These are phyloP conservation scores for Distichodus sexfasciatus DNA, from an alignment of 2,797 vertebrate genomes.

Conservation along the genomic window DNA sequence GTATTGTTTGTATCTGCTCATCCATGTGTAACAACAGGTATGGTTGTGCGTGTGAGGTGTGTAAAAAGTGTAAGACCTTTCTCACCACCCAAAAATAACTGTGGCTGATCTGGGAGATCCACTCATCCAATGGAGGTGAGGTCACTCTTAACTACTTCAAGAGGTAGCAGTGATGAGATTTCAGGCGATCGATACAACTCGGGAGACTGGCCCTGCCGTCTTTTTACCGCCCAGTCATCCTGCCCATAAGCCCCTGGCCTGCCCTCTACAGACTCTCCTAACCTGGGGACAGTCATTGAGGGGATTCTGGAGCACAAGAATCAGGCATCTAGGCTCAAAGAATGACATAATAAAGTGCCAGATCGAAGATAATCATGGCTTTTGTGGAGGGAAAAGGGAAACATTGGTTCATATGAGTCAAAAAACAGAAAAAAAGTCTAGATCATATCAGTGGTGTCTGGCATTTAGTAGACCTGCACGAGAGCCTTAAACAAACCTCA, in stretches of 20 bases:
- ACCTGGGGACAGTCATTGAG: slow-evolving; percentile 28
- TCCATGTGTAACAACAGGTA: neutral
- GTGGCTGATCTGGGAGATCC: slow-evolving; percentile 45
- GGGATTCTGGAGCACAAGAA: slow-evolving; percentile 28
- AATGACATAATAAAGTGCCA: neutral
- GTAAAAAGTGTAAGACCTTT: slow-evolving; percentile 11
- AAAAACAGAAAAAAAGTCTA: too few relatives aligned
- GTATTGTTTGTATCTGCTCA: slow-evolving; percentile 1
- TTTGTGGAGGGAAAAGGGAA: neutral
- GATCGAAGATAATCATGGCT: neutral
- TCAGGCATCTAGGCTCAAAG: neutral
- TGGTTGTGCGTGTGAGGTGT: neutral
- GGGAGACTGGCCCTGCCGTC: neutral
- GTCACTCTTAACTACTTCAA: slow-evolving; percentile 51
- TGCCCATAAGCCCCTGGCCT: too few relatives aligned
- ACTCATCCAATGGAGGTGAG: slow-evolving; percentile 47
- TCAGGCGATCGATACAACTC: slow-evolving; percentile 40
- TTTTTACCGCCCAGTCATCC: too few relatives aligned
- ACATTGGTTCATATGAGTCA: neutral
- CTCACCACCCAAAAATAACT: slow-evolving; percentile 46
- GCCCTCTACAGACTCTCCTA: neutral
- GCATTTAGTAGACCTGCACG: too few relatives aligned
- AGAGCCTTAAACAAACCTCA: too few relatives aligned
- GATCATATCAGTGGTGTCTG: too few relatives aligned
- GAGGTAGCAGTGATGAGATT: slow-evolving; percentile 52